Evolutionary conservation across 2,113 vertebrate genomes (phyloP).

Genomic region (Probosciger aterrimus): DNA sequence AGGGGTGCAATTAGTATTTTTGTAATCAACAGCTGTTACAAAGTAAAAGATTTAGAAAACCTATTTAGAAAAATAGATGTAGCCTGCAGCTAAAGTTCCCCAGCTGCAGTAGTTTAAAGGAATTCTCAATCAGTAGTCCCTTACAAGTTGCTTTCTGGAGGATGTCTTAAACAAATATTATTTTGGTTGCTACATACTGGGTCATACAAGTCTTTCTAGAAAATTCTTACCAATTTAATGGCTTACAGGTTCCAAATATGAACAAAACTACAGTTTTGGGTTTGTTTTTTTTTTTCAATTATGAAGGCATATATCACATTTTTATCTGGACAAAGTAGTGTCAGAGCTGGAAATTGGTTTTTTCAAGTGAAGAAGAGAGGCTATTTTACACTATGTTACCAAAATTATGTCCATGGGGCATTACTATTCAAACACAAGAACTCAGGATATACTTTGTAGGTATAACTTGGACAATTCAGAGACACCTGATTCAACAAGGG

Average conservation of each 20-base stretch:
- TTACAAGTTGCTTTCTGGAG: background rate
- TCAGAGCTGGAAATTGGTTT: background rate
- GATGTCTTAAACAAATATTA: background rate
- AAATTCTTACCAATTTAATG: background rate
- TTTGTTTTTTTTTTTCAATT: background rate
- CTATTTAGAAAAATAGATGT: constrained; percentile 10
- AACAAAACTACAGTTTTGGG: background rate
- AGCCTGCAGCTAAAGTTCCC: constrained; percentile 5
- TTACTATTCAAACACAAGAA: background rate
- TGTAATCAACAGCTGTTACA: constrained; percentile 32
- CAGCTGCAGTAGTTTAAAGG: background rate
- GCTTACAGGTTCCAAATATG: background rate
- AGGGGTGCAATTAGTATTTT: background rate
- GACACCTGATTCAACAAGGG: background rate
- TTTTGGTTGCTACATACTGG: background rate
- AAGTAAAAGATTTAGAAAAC: constrained; percentile 31
- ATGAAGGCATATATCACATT: background rate
- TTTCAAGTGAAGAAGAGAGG: background rate
- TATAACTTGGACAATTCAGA: background rate
- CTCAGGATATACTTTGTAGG: background rate
- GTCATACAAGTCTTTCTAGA: background rate
- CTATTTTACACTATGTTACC: background rate
- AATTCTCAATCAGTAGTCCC: background rate
- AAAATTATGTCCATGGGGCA: constrained; percentile 12
- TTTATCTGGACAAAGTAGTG: background rate